Percentiles rank a stretch among this genome's conserved stretches.
These are phyloP conservation scores for Amphiura filiformis DNA, from an alignment of 35 echinoderm and acorn worm species.

Conservation along the genomic window DNA sequence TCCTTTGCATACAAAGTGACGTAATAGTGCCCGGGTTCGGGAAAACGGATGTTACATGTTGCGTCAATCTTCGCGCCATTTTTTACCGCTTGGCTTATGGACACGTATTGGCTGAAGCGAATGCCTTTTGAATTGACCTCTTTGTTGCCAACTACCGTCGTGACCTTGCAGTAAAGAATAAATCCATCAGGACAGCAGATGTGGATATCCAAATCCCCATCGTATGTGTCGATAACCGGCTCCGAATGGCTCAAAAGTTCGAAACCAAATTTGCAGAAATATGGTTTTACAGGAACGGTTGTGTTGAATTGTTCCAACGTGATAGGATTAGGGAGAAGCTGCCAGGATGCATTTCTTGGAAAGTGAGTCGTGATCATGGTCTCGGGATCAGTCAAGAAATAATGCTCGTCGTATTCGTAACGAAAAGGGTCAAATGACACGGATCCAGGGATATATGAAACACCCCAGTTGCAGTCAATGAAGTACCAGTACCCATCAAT, in stretches of 20 bases:
- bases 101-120: conserved; percentile 67
- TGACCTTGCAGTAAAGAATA: conserved; percentile 49
- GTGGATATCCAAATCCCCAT: conserved; percentile 64
- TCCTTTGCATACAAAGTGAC: conserved; percentile 64
- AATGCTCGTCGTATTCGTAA: conserved; percentile 95
- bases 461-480: conserved; percentile 99
- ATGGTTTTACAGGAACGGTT: conserved; percentile 71
- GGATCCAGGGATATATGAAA: conserved; percentile 85
- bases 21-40: conserved; percentile 66
- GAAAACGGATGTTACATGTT: conserved; percentile 77
- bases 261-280: conserved; percentile 92
- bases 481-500: conserved; percentile 99
- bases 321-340: conserved; percentile 53
- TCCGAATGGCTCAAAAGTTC: conserved; percentile 31
- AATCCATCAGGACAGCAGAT: conserved; percentile 54
- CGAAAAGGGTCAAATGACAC: conserved; percentile 91
- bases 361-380: conserved; percentile 86
- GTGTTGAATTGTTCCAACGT: conserved; percentile 68
- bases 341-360: conserved; percentile 83
- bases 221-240: conserved; percentile 11
- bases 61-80: conserved; percentile 48
- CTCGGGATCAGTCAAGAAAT: conserved; percentile 94
- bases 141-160: conserved; percentile 14
- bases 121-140: conserved; percentile 63
- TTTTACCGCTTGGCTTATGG: conserved; percentile 71